Percentiles rank a stretch among this genome's conserved stretches.
Evolutionary conservation across 2,113 vertebrate species (phyloP).

Genomic region (Mormyrus lacerda): DNA sequence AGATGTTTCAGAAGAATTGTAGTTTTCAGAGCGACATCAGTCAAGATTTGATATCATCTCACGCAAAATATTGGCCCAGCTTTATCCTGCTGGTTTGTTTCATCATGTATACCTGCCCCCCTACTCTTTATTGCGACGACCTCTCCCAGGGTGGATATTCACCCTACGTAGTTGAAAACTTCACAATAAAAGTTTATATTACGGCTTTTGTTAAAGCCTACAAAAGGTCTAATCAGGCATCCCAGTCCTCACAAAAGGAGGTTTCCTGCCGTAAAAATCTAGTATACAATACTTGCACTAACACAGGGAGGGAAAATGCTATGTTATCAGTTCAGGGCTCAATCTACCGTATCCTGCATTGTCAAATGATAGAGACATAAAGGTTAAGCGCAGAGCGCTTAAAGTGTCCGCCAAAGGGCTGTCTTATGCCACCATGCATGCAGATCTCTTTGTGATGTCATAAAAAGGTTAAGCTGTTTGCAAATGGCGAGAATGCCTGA

Average conservation of each 20-base stretch:
- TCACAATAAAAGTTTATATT: conserved; percentile 14
- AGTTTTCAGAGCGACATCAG: conserved; percentile 10
- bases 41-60: conserved; percentile 27
- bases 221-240: conserved; percentile 9
- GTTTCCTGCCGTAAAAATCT: not conserved
- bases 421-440: conserved; percentile 6
- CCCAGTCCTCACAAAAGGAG: not conserved
- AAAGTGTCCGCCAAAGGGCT: not conserved
- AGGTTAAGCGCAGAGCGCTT: not conserved
- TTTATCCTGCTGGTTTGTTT: conserved; percentile 23
- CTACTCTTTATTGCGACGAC: not conserved
- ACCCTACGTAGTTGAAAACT: not conserved
- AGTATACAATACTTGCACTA: not conserved
- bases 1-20: not conserved
- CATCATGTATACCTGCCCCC: conserved; percentile 18
- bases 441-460: not conserved
- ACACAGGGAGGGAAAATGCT: not conserved
- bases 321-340: not conserved
- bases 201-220: not conserved
- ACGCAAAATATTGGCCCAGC: conserved; percentile 24
- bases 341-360: not conserved
- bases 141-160: not conserved
- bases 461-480: not conserved
- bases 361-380: not conserved
- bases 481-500: not conserved